A percentile compares a stretch with the other conserved stretches of the same genome.
Conservation (phyloP, 1,140 invertebrate genomes). For the Anadara kagoshimensis region DNA sequence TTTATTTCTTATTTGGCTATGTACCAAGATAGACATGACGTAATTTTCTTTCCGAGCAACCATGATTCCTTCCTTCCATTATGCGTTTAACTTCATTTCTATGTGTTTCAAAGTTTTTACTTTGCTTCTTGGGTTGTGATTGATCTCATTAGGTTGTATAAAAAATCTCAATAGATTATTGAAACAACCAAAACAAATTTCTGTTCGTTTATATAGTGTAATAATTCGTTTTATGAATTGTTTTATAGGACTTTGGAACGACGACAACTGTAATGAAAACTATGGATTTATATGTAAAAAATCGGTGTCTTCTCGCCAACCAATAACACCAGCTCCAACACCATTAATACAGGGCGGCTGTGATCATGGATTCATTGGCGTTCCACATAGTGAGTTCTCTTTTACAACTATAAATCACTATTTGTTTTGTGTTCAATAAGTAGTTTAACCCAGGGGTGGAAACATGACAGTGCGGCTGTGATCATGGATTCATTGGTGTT, state of each 20-base stretch:
- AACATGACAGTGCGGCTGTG: constrained; percentile 1
- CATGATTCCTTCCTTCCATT: too few relatives aligned
- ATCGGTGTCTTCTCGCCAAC: not conserved
- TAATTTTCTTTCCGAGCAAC: too few relatives aligned
- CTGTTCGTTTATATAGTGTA: constrained; percentile 9
- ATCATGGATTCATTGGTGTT: not conserved
- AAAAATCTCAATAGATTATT: too few relatives aligned
- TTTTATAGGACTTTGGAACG: constrained; percentile 17
- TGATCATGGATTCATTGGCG: constrained; percentile 1
- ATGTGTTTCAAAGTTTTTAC: too few relatives aligned
- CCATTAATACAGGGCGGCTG: constrained; percentile 1
- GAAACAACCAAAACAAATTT: constrained; percentile 15
- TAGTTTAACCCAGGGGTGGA: too few relatives aligned
- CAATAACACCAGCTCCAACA: not conserved
- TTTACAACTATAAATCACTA: too few relatives aligned
- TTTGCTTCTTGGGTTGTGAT: too few relatives aligned
- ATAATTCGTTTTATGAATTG: constrained; percentile 25
- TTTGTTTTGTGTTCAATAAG: too few relatives aligned
- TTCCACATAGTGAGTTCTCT: constrained; percentile 1
- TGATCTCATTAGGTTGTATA: too few relatives aligned
- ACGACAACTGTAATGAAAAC: constrained; percentile 21
- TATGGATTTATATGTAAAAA: constrained; percentile 25
- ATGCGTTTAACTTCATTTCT: too few relatives aligned
- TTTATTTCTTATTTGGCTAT: too few relatives aligned
- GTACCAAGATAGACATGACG: too few relatives aligned